Conservation (phyloP, 2,797 vertebrate species). For the Huso huso region DNA sequence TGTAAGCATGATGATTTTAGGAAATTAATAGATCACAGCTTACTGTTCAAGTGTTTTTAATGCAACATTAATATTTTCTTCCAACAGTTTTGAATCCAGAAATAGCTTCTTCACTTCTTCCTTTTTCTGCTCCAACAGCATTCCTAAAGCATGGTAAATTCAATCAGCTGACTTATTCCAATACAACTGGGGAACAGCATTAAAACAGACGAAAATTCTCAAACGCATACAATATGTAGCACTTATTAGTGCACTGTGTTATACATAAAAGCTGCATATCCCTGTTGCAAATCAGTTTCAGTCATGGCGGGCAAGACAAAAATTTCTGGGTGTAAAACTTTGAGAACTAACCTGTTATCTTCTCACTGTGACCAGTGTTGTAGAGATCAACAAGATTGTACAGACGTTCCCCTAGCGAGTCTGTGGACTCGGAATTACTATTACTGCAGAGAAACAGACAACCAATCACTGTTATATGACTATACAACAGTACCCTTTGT, state of each 20-base stretch:
- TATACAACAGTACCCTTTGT: too few relatives aligned
- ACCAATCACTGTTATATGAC: too few relatives aligned
- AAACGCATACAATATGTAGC: neutral
- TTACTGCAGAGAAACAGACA: conserved; percentile 22
- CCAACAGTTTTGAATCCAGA: conserved; percentile 50
- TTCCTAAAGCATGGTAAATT: conserved; percentile 40
- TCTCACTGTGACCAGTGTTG: conserved; percentile 65
- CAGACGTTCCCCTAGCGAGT: conserved; percentile 67
- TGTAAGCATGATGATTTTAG: too few relatives aligned
- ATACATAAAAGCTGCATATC: neutral
- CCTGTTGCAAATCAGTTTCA: neutral
- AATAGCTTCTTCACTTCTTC: conserved; percentile 53
- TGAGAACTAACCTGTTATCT: conserved; percentile 58
- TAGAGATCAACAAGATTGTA: conserved; percentile 62
- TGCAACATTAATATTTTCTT: conserved; percentile 54
- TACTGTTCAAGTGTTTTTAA: conserved; percentile 57
- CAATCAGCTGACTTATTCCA: too few relatives aligned
- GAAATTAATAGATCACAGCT: conserved; percentile 17
- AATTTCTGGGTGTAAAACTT: neutral
- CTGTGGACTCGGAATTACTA: conserved; percentile 50
- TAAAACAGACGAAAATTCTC: neutral
- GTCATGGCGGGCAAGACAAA: neutral
- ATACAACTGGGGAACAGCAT: too few relatives aligned
- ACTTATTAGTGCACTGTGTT: neutral
- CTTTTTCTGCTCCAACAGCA: conserved; percentile 67